phyloP scores from a whole-genome alignment of 1,140 invertebrate genomes.

The Drosophila sucinea region DNA sequence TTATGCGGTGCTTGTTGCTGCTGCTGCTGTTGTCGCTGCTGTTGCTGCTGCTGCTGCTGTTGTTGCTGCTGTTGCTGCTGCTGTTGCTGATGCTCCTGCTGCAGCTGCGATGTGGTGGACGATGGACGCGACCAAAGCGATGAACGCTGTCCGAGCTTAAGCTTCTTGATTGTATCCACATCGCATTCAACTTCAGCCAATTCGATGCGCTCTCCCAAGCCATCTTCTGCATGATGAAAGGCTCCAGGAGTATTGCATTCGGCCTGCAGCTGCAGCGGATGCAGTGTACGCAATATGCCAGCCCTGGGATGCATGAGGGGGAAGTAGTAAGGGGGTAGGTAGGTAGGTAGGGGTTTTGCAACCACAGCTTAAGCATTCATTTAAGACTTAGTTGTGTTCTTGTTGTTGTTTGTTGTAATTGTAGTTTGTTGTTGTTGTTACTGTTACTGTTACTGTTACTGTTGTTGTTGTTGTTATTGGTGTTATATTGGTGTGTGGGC shows the following conservation, averaged over 20 bases:
- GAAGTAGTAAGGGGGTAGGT: slow-evolving; percentile 47
- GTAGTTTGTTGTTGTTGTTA: slow-evolving; percentile 45
- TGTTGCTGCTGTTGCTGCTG: slow-evolving; percentile 50
- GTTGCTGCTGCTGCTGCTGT: slow-evolving; percentile 80
- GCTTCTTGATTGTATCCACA: slow-evolving; percentile 90
- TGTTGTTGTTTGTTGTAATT: slow-evolving; percentile 36
- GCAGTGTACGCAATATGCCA: slow-evolving; percentile 85
- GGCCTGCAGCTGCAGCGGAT: slow-evolving; percentile 84
- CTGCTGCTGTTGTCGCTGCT: slow-evolving; percentile 79
- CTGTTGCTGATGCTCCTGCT: slow-evolving; percentile 76
- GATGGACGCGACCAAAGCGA: slow-evolving; percentile 89
- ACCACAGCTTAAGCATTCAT: slow-evolving; percentile 72
- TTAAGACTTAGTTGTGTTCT: slow-evolving; percentile 72
- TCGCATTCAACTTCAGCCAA: slow-evolving; percentile 89
- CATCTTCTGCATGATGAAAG: slow-evolving; percentile 82
- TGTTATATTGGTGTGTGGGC: slow-evolving; percentile 28
- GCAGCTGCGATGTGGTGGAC: slow-evolving; percentile 84
- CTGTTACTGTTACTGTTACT: slow-evolving; percentile 38
- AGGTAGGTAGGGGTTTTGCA: slow-evolving; percentile 28
- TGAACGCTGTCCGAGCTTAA: slow-evolving; percentile 88
- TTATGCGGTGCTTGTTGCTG: slow-evolving; percentile 64
- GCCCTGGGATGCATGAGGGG: slow-evolving; percentile 83
- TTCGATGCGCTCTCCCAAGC: slow-evolving; percentile 83
- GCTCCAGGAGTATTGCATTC: slow-evolving; percentile 68
- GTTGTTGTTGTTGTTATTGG: slow-evolving; percentile 39